These are phyloP conservation scores for Theodoxus fluviatilis DNA, from an alignment of 2,888 invertebrate genomes.

Conservation along the genomic window DNA sequence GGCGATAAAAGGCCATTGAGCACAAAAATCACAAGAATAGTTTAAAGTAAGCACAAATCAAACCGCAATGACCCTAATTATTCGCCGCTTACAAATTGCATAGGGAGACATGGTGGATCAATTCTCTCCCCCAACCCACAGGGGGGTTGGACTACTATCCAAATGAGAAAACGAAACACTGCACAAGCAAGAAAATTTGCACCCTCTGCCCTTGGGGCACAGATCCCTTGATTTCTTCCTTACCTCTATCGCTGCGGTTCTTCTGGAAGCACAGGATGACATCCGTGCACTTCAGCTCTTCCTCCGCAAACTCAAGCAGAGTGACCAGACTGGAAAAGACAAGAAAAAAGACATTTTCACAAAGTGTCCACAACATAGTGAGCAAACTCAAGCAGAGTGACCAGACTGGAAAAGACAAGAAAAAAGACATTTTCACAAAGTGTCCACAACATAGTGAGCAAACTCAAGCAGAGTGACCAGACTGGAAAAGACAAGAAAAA, in stretches of 20 bases:
- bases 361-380: neutral
- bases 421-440: neutral
- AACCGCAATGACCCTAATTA: neutral
- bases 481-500: constrained; percentile 47
- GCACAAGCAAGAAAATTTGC: too few relatives aligned
- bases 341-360: neutral
- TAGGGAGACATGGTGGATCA: neutral
- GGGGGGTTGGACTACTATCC: too few relatives aligned
- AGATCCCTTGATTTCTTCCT: constrained; percentile 29
- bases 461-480: constrained; percentile 76
- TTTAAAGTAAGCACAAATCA: neutral
- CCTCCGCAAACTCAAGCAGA: constrained; percentile 93
- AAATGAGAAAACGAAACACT: too few relatives aligned
- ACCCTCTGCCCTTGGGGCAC: too few relatives aligned
- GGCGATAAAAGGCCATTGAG: too few relatives aligned
- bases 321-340: constrained; percentile 76
- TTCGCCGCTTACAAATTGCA: neutral
- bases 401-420: constrained; percentile 70
- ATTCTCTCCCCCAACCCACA: neutral
- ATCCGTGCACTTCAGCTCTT: constrained; percentile 82
- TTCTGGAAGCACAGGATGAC: constrained; percentile 84
- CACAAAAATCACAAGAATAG: too few relatives aligned
- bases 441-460: neutral
- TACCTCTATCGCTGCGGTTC: constrained; percentile 81
- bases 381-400: constrained; percentile 71